A percentile compares a stretch with the other conserved stretches of the same genome.
These are phyloP conservation scores for Rhynchotus rufescens DNA, from an alignment of 2,797 vertebrate species.

Conservation along the genomic window DNA sequence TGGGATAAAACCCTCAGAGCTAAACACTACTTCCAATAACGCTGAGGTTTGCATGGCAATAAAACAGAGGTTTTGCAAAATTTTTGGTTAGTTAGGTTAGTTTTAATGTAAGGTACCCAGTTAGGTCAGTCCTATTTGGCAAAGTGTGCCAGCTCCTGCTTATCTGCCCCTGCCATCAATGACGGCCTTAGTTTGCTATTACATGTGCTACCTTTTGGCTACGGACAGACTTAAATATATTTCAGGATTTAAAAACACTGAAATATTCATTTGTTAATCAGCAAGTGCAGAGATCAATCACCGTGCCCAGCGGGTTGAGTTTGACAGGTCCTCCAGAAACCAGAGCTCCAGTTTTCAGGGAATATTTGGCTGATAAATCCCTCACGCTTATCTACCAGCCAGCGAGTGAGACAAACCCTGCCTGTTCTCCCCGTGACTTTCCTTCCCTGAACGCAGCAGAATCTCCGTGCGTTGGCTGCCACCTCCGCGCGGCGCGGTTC, in stretches of 20 bases:
- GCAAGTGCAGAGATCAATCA: background rate
- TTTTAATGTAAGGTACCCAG: background rate
- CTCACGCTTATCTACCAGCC: background rate
- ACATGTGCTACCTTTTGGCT: background rate
- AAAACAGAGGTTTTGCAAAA: background rate
- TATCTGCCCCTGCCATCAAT: background rate
- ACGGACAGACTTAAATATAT: background rate
- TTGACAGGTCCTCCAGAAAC: slow-evolving; percentile 23
- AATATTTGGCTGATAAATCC: background rate
- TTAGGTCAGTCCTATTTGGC: background rate
- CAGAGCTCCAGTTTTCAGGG: background rate
- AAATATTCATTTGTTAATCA: background rate
- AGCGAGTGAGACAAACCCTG: background rate
- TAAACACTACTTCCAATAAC: background rate
- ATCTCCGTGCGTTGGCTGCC: background rate
- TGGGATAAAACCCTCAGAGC: background rate
- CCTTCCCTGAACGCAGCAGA: background rate
- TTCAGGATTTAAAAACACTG: background rate
- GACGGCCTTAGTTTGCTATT: background rate
- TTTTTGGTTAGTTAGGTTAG: background rate
- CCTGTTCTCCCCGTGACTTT: background rate
- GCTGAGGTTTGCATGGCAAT: background rate
- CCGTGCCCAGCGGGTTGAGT: background rate
- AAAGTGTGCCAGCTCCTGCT: background rate
- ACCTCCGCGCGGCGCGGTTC: background rate